A percentile compares a stretch with the other conserved stretches of the same genome.
Evolutionary conservation across 2,888 invertebrate genomes (phyloP).

Genomic region (Myopa tessellatipennis): DNA sequence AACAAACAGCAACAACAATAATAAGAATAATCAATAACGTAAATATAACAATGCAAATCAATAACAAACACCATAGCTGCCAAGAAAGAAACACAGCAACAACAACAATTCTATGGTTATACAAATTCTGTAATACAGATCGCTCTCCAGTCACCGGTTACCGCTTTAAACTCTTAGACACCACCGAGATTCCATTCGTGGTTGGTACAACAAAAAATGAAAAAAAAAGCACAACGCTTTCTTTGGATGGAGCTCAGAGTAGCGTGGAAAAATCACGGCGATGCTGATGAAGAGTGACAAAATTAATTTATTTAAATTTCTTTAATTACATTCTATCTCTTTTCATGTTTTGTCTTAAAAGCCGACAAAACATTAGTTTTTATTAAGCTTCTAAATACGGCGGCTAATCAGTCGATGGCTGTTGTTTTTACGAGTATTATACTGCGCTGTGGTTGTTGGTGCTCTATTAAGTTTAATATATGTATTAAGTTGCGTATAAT

Average conservation of each 20-base stretch:
- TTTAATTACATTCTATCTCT: constrained; percentile 55
- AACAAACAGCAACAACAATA: constrained; percentile 35
- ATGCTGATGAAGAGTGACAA: constrained; percentile 55
- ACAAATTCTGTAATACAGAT: too few relatives aligned
- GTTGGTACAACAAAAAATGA: constrained; percentile 28
- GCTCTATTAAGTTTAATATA: constrained; percentile 45
- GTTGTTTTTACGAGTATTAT: not conserved
- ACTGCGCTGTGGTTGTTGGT: constrained; percentile 3
- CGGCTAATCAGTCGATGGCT: constrained; percentile 18
- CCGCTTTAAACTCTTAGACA: too few relatives aligned
- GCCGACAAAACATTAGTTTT: constrained; percentile 50
- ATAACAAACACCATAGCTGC: not conserved
- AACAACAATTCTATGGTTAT: not conserved
- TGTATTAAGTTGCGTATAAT: constrained; percentile 39
- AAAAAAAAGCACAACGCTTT: too few relatives aligned
- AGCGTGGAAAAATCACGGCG: not conserved
- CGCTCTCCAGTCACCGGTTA: too few relatives aligned
- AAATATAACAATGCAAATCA: constrained; percentile 6
- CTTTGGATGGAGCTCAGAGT: not conserved
- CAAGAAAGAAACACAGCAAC: not conserved
- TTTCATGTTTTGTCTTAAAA: constrained; percentile 46
- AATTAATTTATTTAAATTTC: constrained; percentile 64
- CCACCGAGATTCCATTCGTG: constrained; percentile 22
- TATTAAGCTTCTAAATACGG: constrained; percentile 31
- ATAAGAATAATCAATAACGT: too few relatives aligned